phyloP scores from a whole-genome alignment of 2,113 vertebrate genomes.

The Coregonus clupeaformis region DNA sequence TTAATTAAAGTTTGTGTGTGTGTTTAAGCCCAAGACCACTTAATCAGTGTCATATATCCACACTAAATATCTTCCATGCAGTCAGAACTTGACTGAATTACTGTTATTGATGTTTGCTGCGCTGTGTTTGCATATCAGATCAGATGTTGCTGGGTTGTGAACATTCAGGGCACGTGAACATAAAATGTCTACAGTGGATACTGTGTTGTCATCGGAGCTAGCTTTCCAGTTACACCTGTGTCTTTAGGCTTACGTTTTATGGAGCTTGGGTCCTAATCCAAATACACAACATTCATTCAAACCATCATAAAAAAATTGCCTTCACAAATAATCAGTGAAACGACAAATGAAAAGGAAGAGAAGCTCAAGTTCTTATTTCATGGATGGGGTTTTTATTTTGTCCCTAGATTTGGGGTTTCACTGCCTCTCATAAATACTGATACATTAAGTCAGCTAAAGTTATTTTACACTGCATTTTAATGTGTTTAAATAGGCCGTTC shows the following conservation, averaged over 20 bases:
- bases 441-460: conserved; percentile 42
- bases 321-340: conserved; percentile 28
- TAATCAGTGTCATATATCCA: not conserved
- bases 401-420: conserved; percentile 40
- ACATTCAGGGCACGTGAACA: not conserved
- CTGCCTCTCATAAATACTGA: conserved; percentile 52
- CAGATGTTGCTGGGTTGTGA: conserved; percentile 6
- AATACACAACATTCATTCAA: conserved; percentile 25
- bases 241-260: conserved; percentile 14
- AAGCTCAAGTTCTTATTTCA: conserved; percentile 44
- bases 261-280: conserved; percentile 17
- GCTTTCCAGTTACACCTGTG: too few species aligned
- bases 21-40: not conserved
- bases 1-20: not conserved
- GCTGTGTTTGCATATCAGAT: conserved; percentile 10
- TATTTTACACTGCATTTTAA: conserved; percentile 29
- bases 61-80: too few species aligned
- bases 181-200: not conserved
- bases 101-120: not conserved
- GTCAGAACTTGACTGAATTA: too few species aligned
- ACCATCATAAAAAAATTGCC: conserved; percentile 31
- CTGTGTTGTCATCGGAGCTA: too few species aligned
- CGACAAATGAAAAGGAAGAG: conserved; percentile 25
- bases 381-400: conserved; percentile 33
- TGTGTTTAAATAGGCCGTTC: conserved; percentile 21